A percentile compares a stretch with the other conserved stretches of the same genome.
Evolutionary conservation across 2,888 invertebrate genomes (phyloP).

Genomic region (Diarsia brunnea): DNA sequence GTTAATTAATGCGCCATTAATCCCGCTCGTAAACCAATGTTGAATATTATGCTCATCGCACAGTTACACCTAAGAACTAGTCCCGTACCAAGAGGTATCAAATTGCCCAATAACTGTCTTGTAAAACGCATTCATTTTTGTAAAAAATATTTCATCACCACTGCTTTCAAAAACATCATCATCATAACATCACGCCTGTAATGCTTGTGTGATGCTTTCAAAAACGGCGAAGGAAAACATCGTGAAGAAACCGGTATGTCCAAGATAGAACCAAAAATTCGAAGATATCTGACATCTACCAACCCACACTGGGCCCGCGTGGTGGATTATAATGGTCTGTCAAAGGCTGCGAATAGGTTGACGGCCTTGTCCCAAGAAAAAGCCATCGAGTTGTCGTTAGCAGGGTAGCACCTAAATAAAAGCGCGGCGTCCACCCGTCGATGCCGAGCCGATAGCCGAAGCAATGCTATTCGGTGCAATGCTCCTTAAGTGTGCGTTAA

Average conservation of each 20-base stretch:
- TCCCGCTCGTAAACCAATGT: conserved; percentile 10
- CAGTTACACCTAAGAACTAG: not conserved
- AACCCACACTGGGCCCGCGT: too few relatives aligned
- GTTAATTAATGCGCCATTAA: conserved; percentile 44
- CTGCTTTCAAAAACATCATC: too few relatives aligned
- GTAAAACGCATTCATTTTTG: too few relatives aligned
- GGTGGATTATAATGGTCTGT: too few relatives aligned
- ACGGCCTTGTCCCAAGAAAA: not conserved
- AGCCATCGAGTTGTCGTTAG: not conserved
- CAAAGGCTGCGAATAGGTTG: not conserved
- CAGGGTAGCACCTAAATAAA: not conserved
- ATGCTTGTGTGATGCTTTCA: too few relatives aligned
- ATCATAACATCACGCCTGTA: too few relatives aligned
- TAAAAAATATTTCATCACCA: too few relatives aligned
- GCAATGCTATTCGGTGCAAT: not conserved
- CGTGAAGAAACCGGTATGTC: too few relatives aligned
- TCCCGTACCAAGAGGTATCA: not conserved
- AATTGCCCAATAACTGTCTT: too few relatives aligned
- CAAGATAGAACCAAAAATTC: too few relatives aligned
- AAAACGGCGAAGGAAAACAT: too few relatives aligned
- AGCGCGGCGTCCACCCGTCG: not conserved
- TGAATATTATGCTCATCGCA: not conserved
- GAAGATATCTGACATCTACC: too few relatives aligned
- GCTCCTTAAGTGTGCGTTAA: not conserved
- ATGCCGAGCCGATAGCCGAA: not conserved